Conservation (phyloP, 1,140 invertebrate genomes). For the Galendromus occidentalis region DNA sequence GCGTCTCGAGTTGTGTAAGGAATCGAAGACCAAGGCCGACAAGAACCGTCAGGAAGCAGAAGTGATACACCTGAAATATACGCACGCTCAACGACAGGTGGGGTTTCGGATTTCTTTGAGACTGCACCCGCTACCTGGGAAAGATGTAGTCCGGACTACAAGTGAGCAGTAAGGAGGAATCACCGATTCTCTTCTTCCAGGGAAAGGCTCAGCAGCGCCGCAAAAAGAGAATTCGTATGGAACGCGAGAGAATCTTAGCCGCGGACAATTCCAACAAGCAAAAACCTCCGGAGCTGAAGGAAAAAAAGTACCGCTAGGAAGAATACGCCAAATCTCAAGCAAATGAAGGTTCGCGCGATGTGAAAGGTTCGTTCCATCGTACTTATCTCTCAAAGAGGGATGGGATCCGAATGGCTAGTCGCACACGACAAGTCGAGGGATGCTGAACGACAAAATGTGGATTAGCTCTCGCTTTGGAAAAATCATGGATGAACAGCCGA, state of each 20-base stretch:
- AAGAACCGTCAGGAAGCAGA: conserved; percentile 75
- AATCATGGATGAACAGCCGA: no score
- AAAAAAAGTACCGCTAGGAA: conserved; percentile 77
- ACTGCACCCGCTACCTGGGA: no score
- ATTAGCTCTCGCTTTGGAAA: no score
- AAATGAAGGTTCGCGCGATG: conserved; percentile 50
- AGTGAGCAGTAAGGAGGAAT: no score
- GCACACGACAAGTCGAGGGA: no score
- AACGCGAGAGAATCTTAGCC: conserved; percentile 67
- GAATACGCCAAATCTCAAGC: conserved; percentile 89
- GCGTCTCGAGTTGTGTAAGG: conserved; percentile 66
- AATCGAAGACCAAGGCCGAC: conserved; percentile 72
- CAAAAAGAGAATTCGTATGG: conserved; percentile 64
- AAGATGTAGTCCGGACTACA: conserved; percentile 11
- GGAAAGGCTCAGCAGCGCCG: conserved; percentile 43
- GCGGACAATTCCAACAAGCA: conserved; percentile 95
- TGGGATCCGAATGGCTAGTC: no score
- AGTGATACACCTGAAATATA: conserved; percentile 76
- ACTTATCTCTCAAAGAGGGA: no score
- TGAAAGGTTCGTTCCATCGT: neutral
- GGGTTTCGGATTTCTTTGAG: conserved; percentile 29
- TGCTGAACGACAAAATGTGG: no score
- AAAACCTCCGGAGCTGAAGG: conserved; percentile 81
- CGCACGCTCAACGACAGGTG: conserved; percentile 73
- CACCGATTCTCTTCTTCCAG: neutral